Evolutionary conservation across 2,113 vertebrate species (phyloP).

Genomic region (Opisthocomus hoazin): DNA sequence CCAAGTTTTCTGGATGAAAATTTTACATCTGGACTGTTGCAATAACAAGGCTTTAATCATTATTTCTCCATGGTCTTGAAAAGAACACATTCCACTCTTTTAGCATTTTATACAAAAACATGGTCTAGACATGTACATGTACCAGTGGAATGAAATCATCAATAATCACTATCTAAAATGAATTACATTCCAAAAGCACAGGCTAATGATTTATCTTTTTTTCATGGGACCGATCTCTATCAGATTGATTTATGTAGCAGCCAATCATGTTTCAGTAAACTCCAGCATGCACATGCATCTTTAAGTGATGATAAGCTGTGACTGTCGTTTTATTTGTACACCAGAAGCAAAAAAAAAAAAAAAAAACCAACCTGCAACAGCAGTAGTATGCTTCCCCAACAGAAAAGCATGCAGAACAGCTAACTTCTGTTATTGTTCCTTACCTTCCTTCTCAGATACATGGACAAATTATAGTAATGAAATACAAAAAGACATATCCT

Average conservation of each 20-base stretch:
- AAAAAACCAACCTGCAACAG: neutral
- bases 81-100: conserved; percentile 42
- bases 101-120: conserved; percentile 71
- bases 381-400: neutral
- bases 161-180: conserved; percentile 99
- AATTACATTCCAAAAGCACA: conserved; percentile 87
- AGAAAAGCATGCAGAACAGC: neutral
- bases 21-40: neutral
- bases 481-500: neutral
- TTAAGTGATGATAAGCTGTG: conserved; percentile 94
- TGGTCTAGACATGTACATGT: conserved; percentile 83
- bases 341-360: neutral
- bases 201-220: conserved; percentile 98
- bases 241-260: conserved; percentile 99
- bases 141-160: conserved; percentile 93
- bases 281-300: conserved; percentile 90
- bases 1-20: neutral
- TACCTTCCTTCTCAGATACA: conserved; percentile 11
- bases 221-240: conserved; percentile 95
- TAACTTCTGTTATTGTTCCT: neutral
- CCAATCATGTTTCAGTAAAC: conserved; percentile 98
- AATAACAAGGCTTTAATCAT: conserved; percentile 28
- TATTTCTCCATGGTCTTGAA: conserved; percentile 43
- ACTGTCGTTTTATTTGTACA: conserved; percentile 87
- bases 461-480: conserved; percentile 17